phyloP scores from a whole-genome alignment of 2,113 vertebrate species.

The Gymnarchus niloticus region DNA sequence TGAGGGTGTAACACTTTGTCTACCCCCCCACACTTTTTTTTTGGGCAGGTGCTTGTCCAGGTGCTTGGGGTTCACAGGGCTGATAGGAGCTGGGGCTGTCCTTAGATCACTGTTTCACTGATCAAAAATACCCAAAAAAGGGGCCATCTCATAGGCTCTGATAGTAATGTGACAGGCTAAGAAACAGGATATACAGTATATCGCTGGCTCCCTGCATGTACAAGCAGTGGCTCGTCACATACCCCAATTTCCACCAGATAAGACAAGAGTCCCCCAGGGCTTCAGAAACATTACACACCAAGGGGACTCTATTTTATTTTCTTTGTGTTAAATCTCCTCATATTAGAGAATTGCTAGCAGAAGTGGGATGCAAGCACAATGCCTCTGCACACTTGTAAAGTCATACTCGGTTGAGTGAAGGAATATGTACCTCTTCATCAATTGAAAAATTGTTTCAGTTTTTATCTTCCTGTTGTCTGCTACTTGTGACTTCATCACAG shows the following conservation, averaged over 20 bases:
- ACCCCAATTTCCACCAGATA: not conserved
- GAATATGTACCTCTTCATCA: not conserved
- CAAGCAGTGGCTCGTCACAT: not conserved
- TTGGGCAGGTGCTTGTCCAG: not conserved
- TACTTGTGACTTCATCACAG: not conserved
- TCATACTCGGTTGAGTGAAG: not conserved
- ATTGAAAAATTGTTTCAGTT: not conserved
- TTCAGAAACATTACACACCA: slow-evolving; percentile 4
- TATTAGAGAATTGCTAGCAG: not conserved
- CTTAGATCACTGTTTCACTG: not conserved
- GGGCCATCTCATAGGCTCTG: not conserved
- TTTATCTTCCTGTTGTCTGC: not conserved
- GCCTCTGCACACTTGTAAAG: not conserved
- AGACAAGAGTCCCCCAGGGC: not conserved
- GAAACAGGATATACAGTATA: slow-evolving; percentile 8
- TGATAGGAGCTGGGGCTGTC: not conserved
- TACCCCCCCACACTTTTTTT: not conserved
- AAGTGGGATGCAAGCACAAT: not conserved
- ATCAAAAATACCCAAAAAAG: not conserved
- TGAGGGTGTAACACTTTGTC: not conserved
- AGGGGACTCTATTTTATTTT: not conserved
- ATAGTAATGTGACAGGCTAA: not conserved
- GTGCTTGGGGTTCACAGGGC: not conserved
- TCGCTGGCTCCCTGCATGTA: not conserved
- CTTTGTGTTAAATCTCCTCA: not conserved